These are phyloP conservation scores for Sebastes cheni DNA, from an alignment of 2,797 vertebrate species.

Conservation along the genomic window DNA sequence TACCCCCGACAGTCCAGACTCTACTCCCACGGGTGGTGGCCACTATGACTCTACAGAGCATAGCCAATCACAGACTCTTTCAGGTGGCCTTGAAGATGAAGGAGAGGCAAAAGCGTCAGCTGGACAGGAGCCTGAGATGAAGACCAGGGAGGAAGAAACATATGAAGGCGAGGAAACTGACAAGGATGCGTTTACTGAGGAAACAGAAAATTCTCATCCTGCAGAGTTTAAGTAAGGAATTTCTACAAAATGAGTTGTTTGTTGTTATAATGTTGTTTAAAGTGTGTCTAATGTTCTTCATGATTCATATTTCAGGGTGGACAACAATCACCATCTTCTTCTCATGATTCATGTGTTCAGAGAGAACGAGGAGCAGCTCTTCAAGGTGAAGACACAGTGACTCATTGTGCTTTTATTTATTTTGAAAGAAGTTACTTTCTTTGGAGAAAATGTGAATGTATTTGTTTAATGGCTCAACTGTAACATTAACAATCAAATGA, in stretches of 20 bases:
- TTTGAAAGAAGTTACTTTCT: neutral
- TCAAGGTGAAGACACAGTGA: slow-evolving; percentile 83
- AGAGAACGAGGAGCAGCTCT: slow-evolving; percentile 97
- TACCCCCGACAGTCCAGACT: slow-evolving; percentile 92
- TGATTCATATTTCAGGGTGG: slow-evolving; percentile 85
- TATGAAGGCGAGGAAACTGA: neutral
- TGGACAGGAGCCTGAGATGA: slow-evolving; percentile 63
- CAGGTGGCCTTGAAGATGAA: slow-evolving; percentile 89
- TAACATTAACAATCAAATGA: neutral
- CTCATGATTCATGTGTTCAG: slow-evolving; percentile 98
- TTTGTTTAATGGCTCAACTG: neutral
- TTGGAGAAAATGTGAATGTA: neutral
- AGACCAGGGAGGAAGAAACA: neutral
- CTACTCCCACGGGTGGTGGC: slow-evolving; percentile 91
- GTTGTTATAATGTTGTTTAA: neutral
- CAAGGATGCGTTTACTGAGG: slow-evolving; percentile 13
- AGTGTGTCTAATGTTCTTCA: slow-evolving; percentile 18
- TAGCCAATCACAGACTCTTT: slow-evolving; percentile 90
- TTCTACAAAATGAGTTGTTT: neutral
- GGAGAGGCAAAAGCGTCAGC: slow-evolving; percentile 72
- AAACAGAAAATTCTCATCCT: slow-evolving; percentile 82
- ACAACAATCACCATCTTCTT: slow-evolving; percentile 96
- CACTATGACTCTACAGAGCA: slow-evolving; percentile 94
- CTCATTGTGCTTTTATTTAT: neutral
- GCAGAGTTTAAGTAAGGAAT: slow-evolving; percentile 92